phyloP scores from a whole-genome alignment of 2,797 vertebrate genomes.

The Pseudochirops corinnae region DNA sequence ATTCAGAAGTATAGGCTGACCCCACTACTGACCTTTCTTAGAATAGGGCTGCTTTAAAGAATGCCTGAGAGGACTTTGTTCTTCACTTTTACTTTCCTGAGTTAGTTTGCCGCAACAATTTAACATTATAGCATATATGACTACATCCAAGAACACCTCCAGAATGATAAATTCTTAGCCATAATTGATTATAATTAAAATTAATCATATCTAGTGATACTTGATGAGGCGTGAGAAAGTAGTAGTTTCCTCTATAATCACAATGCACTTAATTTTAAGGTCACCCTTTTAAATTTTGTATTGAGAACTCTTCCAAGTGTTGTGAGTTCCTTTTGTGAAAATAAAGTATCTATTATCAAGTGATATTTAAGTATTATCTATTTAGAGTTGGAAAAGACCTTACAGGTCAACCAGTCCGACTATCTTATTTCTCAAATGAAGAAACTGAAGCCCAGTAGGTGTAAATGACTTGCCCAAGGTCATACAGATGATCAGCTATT shows the following conservation, averaged over 20 bases:
- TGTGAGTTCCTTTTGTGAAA: background rate
- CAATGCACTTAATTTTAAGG: background rate
- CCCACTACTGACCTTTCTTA: background rate
- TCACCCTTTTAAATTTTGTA: background rate
- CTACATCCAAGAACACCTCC: background rate
- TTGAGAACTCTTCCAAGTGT: background rate
- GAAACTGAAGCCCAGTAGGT: background rate
- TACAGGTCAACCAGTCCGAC: background rate
- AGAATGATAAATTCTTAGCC: background rate
- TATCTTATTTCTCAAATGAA: background rate
- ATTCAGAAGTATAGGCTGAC: background rate
- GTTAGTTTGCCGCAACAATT: background rate
- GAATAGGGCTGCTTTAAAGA: background rate
- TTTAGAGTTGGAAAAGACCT: background rate
- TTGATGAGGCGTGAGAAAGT: background rate
- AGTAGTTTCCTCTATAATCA: background rate
- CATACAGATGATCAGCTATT: background rate
- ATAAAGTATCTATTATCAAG: background rate
- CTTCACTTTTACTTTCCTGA: background rate
- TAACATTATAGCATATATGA: background rate
- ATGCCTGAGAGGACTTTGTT: background rate
- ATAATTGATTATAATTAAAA: constrained; percentile 2
- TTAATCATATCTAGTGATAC: background rate
- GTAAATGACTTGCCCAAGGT: background rate
- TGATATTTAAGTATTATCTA: background rate